Conservation (phyloP, 2,113 vertebrate species). For the Corythoichthys intestinalis region DNA sequence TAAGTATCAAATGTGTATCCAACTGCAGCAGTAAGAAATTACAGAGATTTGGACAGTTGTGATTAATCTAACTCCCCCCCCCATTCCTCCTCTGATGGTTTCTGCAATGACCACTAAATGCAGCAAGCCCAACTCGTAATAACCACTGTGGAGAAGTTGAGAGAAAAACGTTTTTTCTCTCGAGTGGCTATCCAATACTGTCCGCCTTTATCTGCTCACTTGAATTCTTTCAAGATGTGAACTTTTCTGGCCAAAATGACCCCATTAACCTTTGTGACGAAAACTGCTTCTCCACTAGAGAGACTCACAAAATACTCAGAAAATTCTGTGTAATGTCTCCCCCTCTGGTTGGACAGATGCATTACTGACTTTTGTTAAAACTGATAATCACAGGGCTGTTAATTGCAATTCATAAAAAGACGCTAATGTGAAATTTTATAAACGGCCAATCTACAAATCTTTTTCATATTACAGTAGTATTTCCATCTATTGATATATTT, state of each 20-base stretch:
- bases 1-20: conserved; percentile 29
- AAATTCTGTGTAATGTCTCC: conserved; percentile 47
- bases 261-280: conserved; percentile 40
- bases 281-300: neutral
- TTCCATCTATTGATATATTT: no score
- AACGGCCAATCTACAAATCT: no score
- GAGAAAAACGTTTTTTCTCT: conserved; percentile 1
- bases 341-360: conserved; percentile 32
- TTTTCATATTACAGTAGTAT: no score
- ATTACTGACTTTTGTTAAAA: neutral
- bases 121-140: conserved; percentile 27
- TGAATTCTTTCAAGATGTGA: conserved; percentile 68
- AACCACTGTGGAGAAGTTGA: conserved; percentile 26
- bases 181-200: conserved; percentile 21
- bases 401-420: neutral
- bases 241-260: conserved; percentile 34
- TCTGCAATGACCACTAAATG: conserved; percentile 19
- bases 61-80: conserved; percentile 21
- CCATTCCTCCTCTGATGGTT: conserved; percentile 7
- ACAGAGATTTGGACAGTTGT: conserved; percentile 23
- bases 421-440: no score
- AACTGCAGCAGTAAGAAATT: conserved; percentile 11
- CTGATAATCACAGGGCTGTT: neutral
- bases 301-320: neutral
- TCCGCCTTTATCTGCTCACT: conserved; percentile 41